Base-by-base conservation (phyloP, 2,113 vertebrate genomes). In the Chrysemys picta region DNA sequence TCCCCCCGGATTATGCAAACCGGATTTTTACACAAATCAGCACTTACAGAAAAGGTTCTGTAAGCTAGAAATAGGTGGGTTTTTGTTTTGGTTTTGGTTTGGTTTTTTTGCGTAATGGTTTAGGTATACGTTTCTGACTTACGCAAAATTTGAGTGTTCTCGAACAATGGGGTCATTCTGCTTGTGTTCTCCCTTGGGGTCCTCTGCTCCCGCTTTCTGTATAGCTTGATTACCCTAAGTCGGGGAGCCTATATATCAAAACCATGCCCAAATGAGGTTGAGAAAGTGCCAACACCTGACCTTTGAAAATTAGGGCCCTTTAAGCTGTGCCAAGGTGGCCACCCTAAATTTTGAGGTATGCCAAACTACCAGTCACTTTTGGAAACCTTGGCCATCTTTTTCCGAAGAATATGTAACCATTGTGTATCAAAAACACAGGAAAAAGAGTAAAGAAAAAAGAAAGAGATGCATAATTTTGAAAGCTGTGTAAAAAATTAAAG, bases 321-420 rank as follows among this genome's bases (percentile, higher is more conserved):
- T 25, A 62, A 79, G 17, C 45, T 19, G 7, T 84, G 84, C 91
- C 87, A 47, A 47, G 10, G 11, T 35, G 6, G 2, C 1, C 57
- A 1, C 57, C 62, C 47, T 5, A 4, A 2, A 24, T 83, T 65
- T 42, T 38, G 85, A 82, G 45, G 17, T 27, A 78, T 72, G 79
- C 8, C 5, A 25, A 27, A 24, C 11, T 52, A 12, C 8, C 42
- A 25, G 2, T 3, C 10, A 38, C 35, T 9, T 82, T 91, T 82
- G 47, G 65, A 62, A 82, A 88, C 45, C 31, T 54, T 91, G 53
- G 4, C 11, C 10, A 75, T 78, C 5, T 19, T 83, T 10, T 24
- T 62, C 47, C 42, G 8, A 65, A 81, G 82, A 59, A 1, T 7
- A 35, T 1, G 1, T 21, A 24, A 6, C 0, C 47, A 3, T 4